Evolutionary conservation across 2,797 vertebrate genomes (phyloP).

Genomic region (Platyrinchus mystaceus): DNA sequence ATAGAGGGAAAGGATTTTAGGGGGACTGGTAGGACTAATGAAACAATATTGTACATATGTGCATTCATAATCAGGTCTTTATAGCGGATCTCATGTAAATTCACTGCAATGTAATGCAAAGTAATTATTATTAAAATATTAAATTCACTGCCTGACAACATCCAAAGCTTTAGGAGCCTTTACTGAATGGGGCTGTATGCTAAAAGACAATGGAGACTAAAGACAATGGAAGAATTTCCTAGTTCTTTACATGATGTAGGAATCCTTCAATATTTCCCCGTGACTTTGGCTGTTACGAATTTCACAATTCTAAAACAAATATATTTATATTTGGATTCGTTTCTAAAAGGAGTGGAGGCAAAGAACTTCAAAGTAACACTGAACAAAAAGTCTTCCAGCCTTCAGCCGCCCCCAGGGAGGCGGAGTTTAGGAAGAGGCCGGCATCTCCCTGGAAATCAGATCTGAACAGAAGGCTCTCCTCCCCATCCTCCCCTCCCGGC

Average conservation of each 20-base stretch:
- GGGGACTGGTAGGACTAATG: background rate
- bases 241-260: background rate
- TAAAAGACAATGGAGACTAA: background rate
- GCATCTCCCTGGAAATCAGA: background rate
- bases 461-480: background rate
- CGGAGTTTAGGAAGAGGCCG: background rate
- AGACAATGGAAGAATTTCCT: background rate
- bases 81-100: background rate
- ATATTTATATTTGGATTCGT: background rate
- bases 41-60: accelerated
- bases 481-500: background rate
- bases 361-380: background rate
- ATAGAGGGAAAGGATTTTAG: background rate
- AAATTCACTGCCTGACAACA: background rate
- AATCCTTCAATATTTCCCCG: background rate
- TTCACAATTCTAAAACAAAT: background rate
- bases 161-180: background rate
- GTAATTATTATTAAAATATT: background rate
- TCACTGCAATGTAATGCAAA: background rate
- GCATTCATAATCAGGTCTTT: background rate
- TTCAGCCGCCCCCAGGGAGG: background rate
- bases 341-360: background rate
- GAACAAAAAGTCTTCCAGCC: background rate
- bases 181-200: background rate
- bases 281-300: background rate